Conservation (phyloP, 2,797 vertebrate genomes). For the Lepus townsendii region DNA sequence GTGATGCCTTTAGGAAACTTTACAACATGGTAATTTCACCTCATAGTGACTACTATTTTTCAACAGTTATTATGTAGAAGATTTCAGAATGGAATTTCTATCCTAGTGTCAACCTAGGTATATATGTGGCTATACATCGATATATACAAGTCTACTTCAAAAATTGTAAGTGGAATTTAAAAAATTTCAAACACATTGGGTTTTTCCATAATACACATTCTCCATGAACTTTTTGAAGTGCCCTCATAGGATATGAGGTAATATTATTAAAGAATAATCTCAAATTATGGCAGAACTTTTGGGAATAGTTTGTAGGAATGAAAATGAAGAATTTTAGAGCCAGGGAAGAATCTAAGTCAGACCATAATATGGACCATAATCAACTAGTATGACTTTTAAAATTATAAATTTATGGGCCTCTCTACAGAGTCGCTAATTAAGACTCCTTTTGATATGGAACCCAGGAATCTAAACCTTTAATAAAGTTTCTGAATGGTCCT, state of each 20-base stretch:
- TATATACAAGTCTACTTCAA: too few relatives aligned
- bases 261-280: neutral
- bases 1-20: neutral
- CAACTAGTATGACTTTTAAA: neutral
- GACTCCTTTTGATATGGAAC: neutral
- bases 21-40: neutral
- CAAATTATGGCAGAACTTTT: neutral
- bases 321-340: conserved; percentile 20
- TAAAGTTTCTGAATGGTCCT: neutral
- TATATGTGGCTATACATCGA: neutral
- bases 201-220: too few relatives aligned
- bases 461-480: conserved; percentile 13
- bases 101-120: neutral
- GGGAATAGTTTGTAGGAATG: neutral
- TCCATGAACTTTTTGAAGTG: too few relatives aligned
- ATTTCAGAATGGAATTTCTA: neutral
- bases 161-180: too few relatives aligned
- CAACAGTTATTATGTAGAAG: neutral
- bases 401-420: neutral
- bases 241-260: neutral
- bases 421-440: neutral
- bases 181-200: too few relatives aligned
- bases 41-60: neutral
- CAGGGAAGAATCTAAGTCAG: neutral
- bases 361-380: neutral